Percentiles rank a stretch among this genome's conserved stretches.
Evolutionary conservation across 2,888 invertebrate genomes (phyloP).

Genomic region (Drosophila falleni): DNA sequence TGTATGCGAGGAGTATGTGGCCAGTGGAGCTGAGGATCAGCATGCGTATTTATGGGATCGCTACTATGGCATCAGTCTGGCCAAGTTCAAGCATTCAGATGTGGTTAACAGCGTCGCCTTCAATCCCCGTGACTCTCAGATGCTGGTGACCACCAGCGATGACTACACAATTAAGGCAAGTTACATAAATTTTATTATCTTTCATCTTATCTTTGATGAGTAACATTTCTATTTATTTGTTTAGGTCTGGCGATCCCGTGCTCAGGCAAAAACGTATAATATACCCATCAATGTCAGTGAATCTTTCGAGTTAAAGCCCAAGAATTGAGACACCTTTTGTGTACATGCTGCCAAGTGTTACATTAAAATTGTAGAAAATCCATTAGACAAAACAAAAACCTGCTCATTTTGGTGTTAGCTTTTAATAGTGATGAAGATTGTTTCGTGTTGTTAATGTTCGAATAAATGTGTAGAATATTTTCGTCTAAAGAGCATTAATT

Average conservation of each 20-base stretch:
- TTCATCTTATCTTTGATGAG: neutral
- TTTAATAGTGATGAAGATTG: slow-evolving; percentile 20
- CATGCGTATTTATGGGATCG: slow-evolving; percentile 94
- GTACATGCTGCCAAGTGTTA: slow-evolving; percentile 32
- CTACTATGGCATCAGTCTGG: slow-evolving; percentile 92
- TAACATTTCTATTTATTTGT: neutral
- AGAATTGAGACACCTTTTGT: slow-evolving; percentile 37
- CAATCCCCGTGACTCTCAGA: slow-evolving; percentile 92
- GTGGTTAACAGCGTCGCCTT: slow-evolving; percentile 95
- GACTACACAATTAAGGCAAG: slow-evolving; percentile 90
- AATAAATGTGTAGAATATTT: slow-evolving; percentile 42
- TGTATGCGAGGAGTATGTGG: slow-evolving; percentile 92
- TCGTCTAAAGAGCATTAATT: slow-evolving; percentile 9
- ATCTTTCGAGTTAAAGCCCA: slow-evolving; percentile 76
- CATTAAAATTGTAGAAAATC: slow-evolving; percentile 2
- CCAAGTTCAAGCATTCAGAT: slow-evolving; percentile 91
- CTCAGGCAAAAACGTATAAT: slow-evolving; percentile 71
- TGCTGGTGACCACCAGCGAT: slow-evolving; percentile 93
- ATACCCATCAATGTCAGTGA: slow-evolving; percentile 72
- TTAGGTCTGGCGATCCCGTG: slow-evolving; percentile 82
- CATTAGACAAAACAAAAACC: slow-evolving; percentile 1
- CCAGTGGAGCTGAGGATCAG: slow-evolving; percentile 94
- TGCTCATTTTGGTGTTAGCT: slow-evolving; percentile 39
- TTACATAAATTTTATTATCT: neutral
- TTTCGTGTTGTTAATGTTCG: slow-evolving; percentile 46